Evolutionary conservation across 37 sponge, comb jelly and placozoan species (phyloP), one percentile per base, ranked within the genome.

Genomic region (Crambe crambe): DNA sequence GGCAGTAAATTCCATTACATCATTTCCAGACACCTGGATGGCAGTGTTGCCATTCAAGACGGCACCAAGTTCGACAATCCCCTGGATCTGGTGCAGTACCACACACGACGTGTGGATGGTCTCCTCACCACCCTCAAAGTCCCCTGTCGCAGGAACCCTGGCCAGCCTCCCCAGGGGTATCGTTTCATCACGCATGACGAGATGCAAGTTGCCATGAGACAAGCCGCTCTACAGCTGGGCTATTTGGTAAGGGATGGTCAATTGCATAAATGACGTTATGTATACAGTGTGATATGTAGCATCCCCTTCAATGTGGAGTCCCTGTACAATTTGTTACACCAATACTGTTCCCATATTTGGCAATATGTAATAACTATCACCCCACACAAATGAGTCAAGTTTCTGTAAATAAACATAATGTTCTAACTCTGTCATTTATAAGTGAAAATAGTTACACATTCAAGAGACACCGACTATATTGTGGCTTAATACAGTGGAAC

Each of bases 11-110:
- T 71, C 56, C 94, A 93, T 77, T 93, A 93, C 47, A 83, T 81
- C 27, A 81, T 90, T 23, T 69, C 83, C 18, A 63, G 90, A 38
- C 83, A 89, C 29, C 66, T 37, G 1, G 82, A 93, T 23, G 94
- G 90, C 43, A 86, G 62, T 0, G 72, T 93, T 3, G 84, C 96
- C 31, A 95, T 95, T 1, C 91, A 95, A 41, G 89, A 92, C 32
- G 96, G 96, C 17, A 66, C 75, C 51, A 86, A 82, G 72, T 95
- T 95, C 58, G 68, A 78, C 10, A 70, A 74, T 44, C 92, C 96
- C 17, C 59, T 92, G 15, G 93, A 95, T 37, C 76, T 95, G 29
- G 82, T 95, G 18, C 70, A 68, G 60, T 88, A 92, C 79, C 90
- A 95, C 82, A 76, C 37, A 5, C 54, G 37, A 15, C 73, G 79